Evolutionary conservation across 2,888 invertebrate species (phyloP), one percentile per base, ranked within the genome.

Genomic region (Mimas tiliae): DNA sequence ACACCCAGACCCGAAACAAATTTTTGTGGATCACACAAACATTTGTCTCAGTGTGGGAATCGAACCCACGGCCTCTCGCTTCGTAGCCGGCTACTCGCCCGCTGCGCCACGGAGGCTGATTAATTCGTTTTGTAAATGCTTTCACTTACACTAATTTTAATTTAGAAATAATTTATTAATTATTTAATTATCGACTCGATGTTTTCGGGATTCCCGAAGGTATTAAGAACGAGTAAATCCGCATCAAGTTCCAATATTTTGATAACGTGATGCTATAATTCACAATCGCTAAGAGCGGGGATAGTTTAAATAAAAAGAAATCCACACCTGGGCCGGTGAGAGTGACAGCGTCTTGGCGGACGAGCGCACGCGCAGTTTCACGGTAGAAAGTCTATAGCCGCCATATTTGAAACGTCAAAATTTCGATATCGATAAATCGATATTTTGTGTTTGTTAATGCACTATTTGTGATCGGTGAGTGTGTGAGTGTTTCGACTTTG

Each of bases 281-380:
- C 82, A 85, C 86, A 83, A 86, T 82, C 83, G 73, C 73, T 67
- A 77, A 76, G 80, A 82, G 91, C 81, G 90, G 92, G 92, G 91
- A 89, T 87, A 79, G 77, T 86, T 88, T 86, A 85, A 89, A 91
- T 91, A 93, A 89, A 90, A 92, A 90, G 89, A 88, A 90, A 91
- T 85, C 85, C 74, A 75, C 70, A 70, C 75, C 69, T 73, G 79
- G 78, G 75, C 80, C 77, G 89, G 92, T 89, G 91, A 93, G 92
- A 93, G 93, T 91, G 87, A 90, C 84, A 81, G 77, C 81, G 83
- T 75, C 81, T 77, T 75, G 72, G 79, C 64, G 75, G 74, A 67
- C 68, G 80, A 77, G 74, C 83, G 86, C 83, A 84, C 85, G 86
- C 82, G 78, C 74, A 72, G 68, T 69, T 75, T 78, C 79, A 74